Base-by-base conservation (phyloP, 1,140 invertebrate species). In the Gerris buenoi region DNA sequence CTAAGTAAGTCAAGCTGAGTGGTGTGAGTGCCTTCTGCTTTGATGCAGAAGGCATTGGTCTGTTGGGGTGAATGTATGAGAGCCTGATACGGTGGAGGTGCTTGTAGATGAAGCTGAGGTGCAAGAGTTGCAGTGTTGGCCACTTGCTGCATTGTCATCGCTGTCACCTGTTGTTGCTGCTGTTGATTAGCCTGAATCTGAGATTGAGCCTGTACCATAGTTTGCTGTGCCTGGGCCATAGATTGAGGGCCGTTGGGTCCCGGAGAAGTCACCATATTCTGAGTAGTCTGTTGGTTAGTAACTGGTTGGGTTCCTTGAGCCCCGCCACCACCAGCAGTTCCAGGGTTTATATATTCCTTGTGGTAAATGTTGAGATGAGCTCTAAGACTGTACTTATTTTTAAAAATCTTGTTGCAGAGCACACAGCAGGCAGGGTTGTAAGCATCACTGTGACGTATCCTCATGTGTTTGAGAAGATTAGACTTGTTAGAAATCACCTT, bases 371-470 rank as follows among this genome's bases (percentile, higher is more conserved):
- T 77, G 64, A 77, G 71, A 68, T 78, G 77, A 22, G 76, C 76
- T 74, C 86, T 83, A 66, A 87, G 81, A 74, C 86, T 86, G 75
- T 86, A 85, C 75, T 85, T 85, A 63, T 85, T 86, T 76, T 86
- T 86, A 78, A 86, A 87, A 71, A 81, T 81, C 75, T 86, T 86
- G 74, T 76, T 80, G 77, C 86, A 87, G 65, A 85, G 79, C 70
- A 83, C 79, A 75, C 86, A 87, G 75, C 72, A 74, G 25, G 74
- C 76, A 65, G 76, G 75, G 67, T 75, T 73, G 68, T 73, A 75
- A 56, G 72, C 72, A 59, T 73, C 72, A 56, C 72, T 76, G 71
- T 78, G 77, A 57, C 76, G 69, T 63, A 78, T 78, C 27, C 76
- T 71, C 72, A 79, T 76, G 68, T 79, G 77, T 70, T 79, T 79